A percentile compares a stretch with the other conserved stretches of the same genome.
Conservation (phyloP, 2,888 invertebrate species). For the Abscondita cerata region DNA sequence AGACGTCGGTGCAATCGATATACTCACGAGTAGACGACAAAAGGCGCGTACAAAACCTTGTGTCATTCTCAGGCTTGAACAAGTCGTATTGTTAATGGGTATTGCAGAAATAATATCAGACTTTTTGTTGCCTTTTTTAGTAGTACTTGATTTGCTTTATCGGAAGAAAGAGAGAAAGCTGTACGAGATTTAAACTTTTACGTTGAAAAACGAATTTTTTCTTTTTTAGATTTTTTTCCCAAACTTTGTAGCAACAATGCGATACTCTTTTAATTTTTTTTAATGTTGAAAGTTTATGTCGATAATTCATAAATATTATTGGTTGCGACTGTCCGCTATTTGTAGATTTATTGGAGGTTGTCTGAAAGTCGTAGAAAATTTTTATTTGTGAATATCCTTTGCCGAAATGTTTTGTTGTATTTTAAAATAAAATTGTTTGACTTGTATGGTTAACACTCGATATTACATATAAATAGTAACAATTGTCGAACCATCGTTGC, state of each 20-base stretch:
- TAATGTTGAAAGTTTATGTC: too few species aligned
- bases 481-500: too few species aligned
- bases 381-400: too few species aligned
- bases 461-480: too few species aligned
- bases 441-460: too few species aligned
- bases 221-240: slow-evolving; percentile 1
- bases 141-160: slow-evolving; percentile 19
- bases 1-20: slow-evolving; percentile 44
- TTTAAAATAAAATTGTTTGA: too few species aligned
- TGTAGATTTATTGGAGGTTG: too few species aligned
- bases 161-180: slow-evolving; percentile 9
- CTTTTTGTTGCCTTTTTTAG: slow-evolving; percentile 45
- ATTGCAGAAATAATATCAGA: slow-evolving; percentile 43
- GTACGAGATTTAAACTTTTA: slow-evolving; percentile 14
- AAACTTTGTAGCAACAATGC: slow-evolving; percentile 1
- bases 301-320: too few species aligned
- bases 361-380: too few species aligned
- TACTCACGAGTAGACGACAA: slow-evolving; percentile 47
- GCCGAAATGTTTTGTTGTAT: too few species aligned
- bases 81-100: slow-evolving; percentile 46
- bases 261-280: neutral
- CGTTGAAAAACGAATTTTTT: slow-evolving; percentile 4
- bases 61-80: slow-evolving; percentile 53
- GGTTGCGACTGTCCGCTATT: too few species aligned
- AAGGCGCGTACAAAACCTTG: slow-evolving; percentile 51